Evolutionary conservation across 92 coral and sea anemone genomes (phyloP).

Genomic region (Heteractis magnifica): DNA sequence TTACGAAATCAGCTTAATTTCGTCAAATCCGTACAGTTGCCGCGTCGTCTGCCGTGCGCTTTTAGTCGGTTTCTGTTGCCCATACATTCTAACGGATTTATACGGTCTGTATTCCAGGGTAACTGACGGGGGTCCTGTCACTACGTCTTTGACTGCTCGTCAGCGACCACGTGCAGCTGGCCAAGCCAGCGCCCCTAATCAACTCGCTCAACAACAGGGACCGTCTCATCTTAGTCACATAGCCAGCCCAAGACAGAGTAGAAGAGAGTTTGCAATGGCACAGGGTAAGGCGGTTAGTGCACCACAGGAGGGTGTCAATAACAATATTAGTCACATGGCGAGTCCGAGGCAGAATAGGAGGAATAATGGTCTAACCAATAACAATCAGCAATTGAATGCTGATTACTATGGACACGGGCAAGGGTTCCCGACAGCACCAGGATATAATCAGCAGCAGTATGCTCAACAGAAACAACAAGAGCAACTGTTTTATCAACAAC

Average conservation of each 20-base stretch:
- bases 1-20: neutral
- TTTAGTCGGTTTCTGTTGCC: too few species aligned
- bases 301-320: constrained; percentile 34
- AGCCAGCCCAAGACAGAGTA: constrained; percentile 83
- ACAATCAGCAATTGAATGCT: constrained; percentile 27
- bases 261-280: constrained; percentile 62
- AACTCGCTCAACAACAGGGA: constrained; percentile 32
- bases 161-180: constrained; percentile 92
- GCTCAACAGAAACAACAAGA: constrained; percentile 54
- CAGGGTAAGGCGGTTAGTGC: constrained; percentile 54
- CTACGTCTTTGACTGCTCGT: constrained; percentile 85
- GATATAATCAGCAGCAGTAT: constrained; percentile 57
- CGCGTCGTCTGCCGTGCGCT: too few species aligned
- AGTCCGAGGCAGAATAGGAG: constrained; percentile 76
- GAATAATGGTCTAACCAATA: constrained; percentile 22
- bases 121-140: constrained; percentile 77
- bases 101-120: constrained; percentile 29
- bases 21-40: too few species aligned
- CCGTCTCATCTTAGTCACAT: constrained; percentile 64
- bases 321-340: constrained; percentile 67
- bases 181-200: constrained; percentile 47
- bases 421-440: constrained; percentile 27
- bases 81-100: neutral
- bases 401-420: constrained; percentile 37
- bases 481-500: constrained; percentile 49